phyloP scores from a whole-genome alignment of 2,113 vertebrate species.

The Cryptotis parvus region DNA sequence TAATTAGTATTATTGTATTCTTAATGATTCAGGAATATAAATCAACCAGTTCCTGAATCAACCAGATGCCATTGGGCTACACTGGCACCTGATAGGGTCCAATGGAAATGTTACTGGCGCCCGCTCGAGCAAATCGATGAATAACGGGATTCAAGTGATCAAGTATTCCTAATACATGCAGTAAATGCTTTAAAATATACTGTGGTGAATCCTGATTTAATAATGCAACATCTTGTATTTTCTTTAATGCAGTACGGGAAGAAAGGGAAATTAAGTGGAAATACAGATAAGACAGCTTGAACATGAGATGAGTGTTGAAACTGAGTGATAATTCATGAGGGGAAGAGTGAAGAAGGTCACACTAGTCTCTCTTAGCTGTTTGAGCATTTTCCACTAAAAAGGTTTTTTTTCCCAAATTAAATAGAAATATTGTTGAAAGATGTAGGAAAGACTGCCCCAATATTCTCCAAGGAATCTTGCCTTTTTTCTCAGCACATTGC shows the following conservation, averaged over 20 bases:
- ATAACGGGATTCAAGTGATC: no score
- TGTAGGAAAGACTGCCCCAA: background rate
- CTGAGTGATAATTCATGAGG: background rate
- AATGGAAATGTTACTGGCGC: no score
- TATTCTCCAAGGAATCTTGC: background rate
- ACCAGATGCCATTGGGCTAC: no score
- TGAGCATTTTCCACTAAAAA: conserved; percentile 24
- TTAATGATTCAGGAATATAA: no score
- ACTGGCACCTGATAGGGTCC: no score
- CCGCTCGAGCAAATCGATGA: no score
- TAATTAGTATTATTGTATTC: conserved; percentile 9
- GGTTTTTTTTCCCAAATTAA: background rate
- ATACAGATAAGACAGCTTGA: background rate
- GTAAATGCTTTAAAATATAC: conserved; percentile 1
- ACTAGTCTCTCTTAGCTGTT: conserved; percentile 28
- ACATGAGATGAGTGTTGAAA: background rate
- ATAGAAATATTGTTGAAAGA: conserved; percentile 21
- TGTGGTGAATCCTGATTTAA: conserved; percentile 13
- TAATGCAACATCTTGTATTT: background rate
- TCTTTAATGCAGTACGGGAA: background rate
- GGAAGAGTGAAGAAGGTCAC: background rate
- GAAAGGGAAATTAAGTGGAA: background rate
- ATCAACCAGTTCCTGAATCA: no score
- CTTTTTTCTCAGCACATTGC: background rate
- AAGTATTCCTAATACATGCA: no score